Evolutionary conservation across 2,888 invertebrate species (phyloP).

Genomic region (Lasioglossum pauxillum): DNA sequence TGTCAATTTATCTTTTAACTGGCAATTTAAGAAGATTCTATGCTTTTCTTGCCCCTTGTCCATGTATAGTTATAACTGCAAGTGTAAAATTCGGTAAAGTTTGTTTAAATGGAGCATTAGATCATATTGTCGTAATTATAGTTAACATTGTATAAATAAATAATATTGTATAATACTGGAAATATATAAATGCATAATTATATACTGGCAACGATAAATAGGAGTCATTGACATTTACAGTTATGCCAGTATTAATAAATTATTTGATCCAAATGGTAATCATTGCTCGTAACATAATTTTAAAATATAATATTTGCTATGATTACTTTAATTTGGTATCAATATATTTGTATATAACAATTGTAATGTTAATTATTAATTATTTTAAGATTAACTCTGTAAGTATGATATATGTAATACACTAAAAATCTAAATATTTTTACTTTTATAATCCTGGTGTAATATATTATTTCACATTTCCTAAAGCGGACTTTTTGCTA

Average conservation of each 20-base stretch:
- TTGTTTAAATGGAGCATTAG: slow-evolving; percentile 28
- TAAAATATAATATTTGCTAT: slow-evolving; percentile 51
- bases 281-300: slow-evolving; percentile 39
- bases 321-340: slow-evolving; percentile 31
- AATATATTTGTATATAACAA: slow-evolving; percentile 57
- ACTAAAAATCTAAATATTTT: slow-evolving; percentile 78
- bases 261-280: slow-evolving; percentile 53
- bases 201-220: slow-evolving; percentile 35
- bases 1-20: slow-evolving; percentile 30
- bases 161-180: slow-evolving; percentile 52
- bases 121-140: slow-evolving; percentile 44
- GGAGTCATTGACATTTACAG: slow-evolving; percentile 36
- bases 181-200: slow-evolving; percentile 44
- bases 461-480: slow-evolving; percentile 62
- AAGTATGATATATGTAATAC: slow-evolving; percentile 77
- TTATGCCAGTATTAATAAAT: slow-evolving; percentile 58
- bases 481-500: background rate
- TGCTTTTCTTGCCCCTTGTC: background rate
- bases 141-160: slow-evolving; percentile 58
- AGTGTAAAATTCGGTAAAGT: slow-evolving; percentile 35
- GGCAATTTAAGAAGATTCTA: slow-evolving; percentile 31
- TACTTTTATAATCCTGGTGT: slow-evolving; percentile 78
- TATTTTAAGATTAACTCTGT: slow-evolving; percentile 66
- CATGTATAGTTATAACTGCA: slow-evolving; percentile 25
- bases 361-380: slow-evolving; percentile 59